Evolutionary conservation across 2,797 vertebrate species (phyloP), one percentile per base, ranked within the genome.

Genomic region (Poecilia velifera): DNA sequence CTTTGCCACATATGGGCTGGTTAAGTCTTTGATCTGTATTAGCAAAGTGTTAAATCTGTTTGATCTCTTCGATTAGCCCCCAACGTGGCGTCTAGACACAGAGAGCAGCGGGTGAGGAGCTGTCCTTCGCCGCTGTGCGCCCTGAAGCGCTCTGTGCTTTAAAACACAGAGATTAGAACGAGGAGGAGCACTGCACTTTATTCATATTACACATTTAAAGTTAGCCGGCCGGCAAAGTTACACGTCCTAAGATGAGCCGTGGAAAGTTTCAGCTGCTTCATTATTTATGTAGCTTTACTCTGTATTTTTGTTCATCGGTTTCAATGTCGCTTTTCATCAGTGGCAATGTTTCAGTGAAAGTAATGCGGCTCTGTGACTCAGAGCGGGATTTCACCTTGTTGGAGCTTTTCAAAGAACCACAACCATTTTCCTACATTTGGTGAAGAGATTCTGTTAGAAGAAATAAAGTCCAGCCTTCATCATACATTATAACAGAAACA

Each of bases 41-140:
- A 86, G 80, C 16, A n/a, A 83, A 84, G 88, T 83, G 87, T 86
- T 90, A 87, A 87, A 88, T 90, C 86, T 74, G 82, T 93, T 93
- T 93, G 92, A 93, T 93, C 90, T 84, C 77, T 84, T 90, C 77
- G 82, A 93, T 93, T 90, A 88, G 89, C 82, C 82, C 73, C 84
- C 77, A 75, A 82, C 46, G 78, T 66, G 74, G 64, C 14, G 91
- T 90, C 92, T 88, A 90, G 90, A 92, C 89, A 64, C 47, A 39
- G 1, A 68, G 82, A 84, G 83, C 87, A 55, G 88, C 20, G 76
- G 86, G 82, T 55, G 79, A 88, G 83, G 68, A 79, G 73, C 78
- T 76, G 46, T 68, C 49, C 36, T 41, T 82, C 31, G 41, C 83
- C 22, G 53, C 87, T 80, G 79, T 78, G 77, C 86, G 78, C 78